These are phyloP conservation scores for Isurus oxyrinchus DNA, from an alignment of 2,113 vertebrate genomes.

Conservation along the genomic window DNA sequence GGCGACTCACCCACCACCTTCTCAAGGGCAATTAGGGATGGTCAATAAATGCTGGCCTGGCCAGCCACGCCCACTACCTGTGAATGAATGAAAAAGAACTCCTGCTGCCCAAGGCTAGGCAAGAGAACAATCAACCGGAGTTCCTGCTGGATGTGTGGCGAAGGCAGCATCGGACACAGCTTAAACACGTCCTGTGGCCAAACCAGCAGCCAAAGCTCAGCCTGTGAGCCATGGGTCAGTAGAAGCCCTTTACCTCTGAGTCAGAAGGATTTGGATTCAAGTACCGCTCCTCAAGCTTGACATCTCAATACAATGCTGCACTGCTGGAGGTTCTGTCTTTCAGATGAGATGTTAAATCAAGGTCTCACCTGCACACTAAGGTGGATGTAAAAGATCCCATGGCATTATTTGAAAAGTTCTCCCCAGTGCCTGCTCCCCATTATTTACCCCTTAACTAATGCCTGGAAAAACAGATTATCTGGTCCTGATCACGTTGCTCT, in stretches of 20 bases:
- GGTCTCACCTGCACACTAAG: neutral
- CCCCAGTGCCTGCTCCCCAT: neutral
- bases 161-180: no score
- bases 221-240: no score
- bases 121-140: neutral
- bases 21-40: neutral
- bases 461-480: neutral
- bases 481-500: neutral
- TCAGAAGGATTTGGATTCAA: no score
- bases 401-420: neutral
- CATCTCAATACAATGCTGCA: no score
- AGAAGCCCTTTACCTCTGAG: no score
- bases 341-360: neutral
- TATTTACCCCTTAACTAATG: neutral
- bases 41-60: neutral
- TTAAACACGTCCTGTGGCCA: no score
- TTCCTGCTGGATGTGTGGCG: neutral
- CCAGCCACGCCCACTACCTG: neutral
- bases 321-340: neutral
- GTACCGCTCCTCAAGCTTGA: no score
- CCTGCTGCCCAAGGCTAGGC: neutral
- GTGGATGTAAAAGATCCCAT: neutral
- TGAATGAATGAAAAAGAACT: neutral
- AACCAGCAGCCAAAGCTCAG: no score
- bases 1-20: no score